Evolutionary conservation across 2,113 vertebrate genomes (phyloP), one percentile per base, ranked within the genome.

Genomic region (Oryzias celebensis): DNA sequence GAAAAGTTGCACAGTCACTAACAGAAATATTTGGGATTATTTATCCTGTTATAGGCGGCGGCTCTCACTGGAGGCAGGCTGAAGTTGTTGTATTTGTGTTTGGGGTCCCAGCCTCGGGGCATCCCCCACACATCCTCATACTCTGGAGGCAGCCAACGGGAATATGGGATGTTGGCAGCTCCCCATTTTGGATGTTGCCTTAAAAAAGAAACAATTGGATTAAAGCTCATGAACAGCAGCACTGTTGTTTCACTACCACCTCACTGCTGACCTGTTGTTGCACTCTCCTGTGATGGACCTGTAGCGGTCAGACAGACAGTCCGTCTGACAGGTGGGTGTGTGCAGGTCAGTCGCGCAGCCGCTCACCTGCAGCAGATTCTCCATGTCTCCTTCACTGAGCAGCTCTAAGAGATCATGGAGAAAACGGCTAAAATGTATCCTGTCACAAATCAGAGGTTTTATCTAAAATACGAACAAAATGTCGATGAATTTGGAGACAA

Each of bases 201-300:
- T 62, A 23, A 68, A 26, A 18, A 3, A 71, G 4, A 57, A 15
- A 17, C 1, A 45, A 2, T 46, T n/a, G 18, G 3, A 20, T 2
- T 3, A 24, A 17, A 10, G 8, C 22, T 0, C 13, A 13, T 31
- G 28, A 0, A 36, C 4, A 3, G 12, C 23, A 22, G n/a, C 17
- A 0, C 14, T 18, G 12, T 6, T 51, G 20, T 18, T 42, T 41
- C 0, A 7, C 46, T 3, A 14, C 8, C 5, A 43, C 7, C 52
- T 28, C 18, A n/a, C 46, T 28, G 20, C 43, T 63, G 12, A 91
- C 92, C 88, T 90, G 90, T 92, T 94, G 85, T 93, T 93, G 75
- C 93, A 93, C 47, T 90, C 87, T 36, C 90, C 92, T 14, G 89
- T 90, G 78, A 92, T 71, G 75, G 89, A 88, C 42, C 92, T 88